A percentile compares a stretch with the other conserved stretches of the same genome.
phyloP scores from a whole-genome alignment of 2,797 vertebrate genomes.

The Bovichtus variegatus region DNA sequence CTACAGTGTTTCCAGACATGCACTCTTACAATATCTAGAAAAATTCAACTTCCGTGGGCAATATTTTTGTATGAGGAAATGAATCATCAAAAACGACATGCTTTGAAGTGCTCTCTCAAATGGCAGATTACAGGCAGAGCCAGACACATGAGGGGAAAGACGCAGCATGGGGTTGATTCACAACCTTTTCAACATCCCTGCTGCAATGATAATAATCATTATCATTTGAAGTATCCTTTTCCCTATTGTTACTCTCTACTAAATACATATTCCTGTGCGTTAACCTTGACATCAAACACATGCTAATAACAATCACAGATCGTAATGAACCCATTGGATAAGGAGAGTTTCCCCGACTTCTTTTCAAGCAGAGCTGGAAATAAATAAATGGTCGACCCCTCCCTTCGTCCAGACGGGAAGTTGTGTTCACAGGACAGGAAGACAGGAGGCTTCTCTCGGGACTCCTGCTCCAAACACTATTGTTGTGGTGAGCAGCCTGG shows the following conservation, averaged over 20 bases:
- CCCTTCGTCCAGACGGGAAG: slow-evolving; percentile 84
- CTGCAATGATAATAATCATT: slow-evolving; percentile 81
- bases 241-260: slow-evolving; percentile 80
- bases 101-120: slow-evolving; percentile 22
- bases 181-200: slow-evolving; percentile 76
- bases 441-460: slow-evolving; percentile 86
- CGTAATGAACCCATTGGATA: slow-evolving; percentile 73
- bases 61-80: slow-evolving; percentile 45
- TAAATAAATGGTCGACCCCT: slow-evolving; percentile 84
- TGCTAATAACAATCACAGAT: slow-evolving; percentile 82
- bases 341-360: slow-evolving; percentile 82
- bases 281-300: slow-evolving; percentile 84
- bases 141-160: slow-evolving; percentile 70
- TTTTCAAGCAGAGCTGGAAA: slow-evolving; percentile 83
- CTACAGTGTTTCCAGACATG: slow-evolving; percentile 19
- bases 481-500: slow-evolving; percentile 86
- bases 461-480: slow-evolving; percentile 88
- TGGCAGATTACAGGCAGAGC: slow-evolving; percentile 58
- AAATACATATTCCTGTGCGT: slow-evolving; percentile 66
- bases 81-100: slow-evolving; percentile 55
- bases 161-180: slow-evolving; percentile 70
- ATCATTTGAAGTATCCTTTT: slow-evolving; percentile 83
- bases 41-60: slow-evolving; percentile 27
- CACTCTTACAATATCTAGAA: slow-evolving; percentile 23
- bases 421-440: slow-evolving; percentile 87